Evolutionary conservation across 1,140 invertebrate species (phyloP), one percentile per base, ranked within the genome.

Genomic region (Rhagoletis zephyria): DNA sequence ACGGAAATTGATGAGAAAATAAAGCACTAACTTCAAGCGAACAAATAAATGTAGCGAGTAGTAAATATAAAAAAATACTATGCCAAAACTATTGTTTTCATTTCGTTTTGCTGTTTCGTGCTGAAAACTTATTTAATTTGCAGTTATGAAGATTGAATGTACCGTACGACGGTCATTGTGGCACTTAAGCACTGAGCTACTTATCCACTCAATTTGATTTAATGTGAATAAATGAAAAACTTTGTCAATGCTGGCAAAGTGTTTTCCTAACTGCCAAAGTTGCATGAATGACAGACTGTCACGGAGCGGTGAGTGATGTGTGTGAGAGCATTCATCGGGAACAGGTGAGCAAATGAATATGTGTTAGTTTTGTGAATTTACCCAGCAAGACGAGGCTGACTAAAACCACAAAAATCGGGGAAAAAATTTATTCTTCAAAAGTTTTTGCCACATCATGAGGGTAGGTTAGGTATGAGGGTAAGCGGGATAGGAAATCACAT

Each of bases 121-220:
- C 30, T 30, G 61, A 7, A 63, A 63, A 63, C 61, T 63, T 63
- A 5, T 14, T 30, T 30, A 30, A 30, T 30, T 30, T 30, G 61
- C 61, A 63, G n/a, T 63, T 63, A n/a, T 16, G 12, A 12, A 14
- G 61, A 63, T 63, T 63, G 61, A 63, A 9, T 63, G 7, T 63
- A 14, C 9, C 2, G 9, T 63, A 63, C 2, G 61, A 63, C 12
- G 61, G 4, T 14, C n/a, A 14, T 14, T 63, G 9, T 14, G 16
- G 12, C 70, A 67, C 64, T 64, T 19, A 64, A 19, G n/a, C 65
- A 70, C 65, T 70, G 19, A 70, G 42, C 65, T 45, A 74, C 70
- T 74, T 42, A 74, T 45, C 42, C 42, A 14, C 70, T 74, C 70
- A 74, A 74, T 74, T 74, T 74, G 70, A 74, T 74, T 74, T 74